A percentile compares a stretch with the other conserved stretches of the same genome.
These are phyloP conservation scores for Quiscalus mexicanus DNA, from an alignment of 2,113 vertebrate genomes.

Conservation along the genomic window DNA sequence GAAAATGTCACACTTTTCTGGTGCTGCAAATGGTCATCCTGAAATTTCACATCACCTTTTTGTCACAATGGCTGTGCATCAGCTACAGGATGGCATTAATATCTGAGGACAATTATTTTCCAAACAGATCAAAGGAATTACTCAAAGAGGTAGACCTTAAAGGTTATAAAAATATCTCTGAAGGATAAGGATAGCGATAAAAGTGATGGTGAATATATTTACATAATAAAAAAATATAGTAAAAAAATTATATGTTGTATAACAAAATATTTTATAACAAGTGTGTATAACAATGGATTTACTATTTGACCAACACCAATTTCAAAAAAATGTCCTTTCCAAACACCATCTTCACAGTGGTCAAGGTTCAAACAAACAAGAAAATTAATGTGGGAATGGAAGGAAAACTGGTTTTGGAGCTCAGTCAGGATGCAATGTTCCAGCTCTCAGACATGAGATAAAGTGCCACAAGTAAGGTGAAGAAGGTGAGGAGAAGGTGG, in stretches of 20 bases:
- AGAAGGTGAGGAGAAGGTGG: background rate
- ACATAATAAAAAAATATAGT: background rate
- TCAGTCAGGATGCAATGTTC: background rate
- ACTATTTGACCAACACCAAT: background rate
- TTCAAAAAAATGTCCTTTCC: background rate
- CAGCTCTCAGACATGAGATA: background rate
- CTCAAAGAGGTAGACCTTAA: background rate
- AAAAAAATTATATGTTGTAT: background rate
- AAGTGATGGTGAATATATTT: background rate
- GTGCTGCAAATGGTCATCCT: background rate
- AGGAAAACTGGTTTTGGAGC: background rate
- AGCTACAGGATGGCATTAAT: background rate
- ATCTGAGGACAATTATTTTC: background rate
- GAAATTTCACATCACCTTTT: background rate
- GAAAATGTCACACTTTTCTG: background rate
- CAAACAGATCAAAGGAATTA: background rate
- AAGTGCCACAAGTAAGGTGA: background rate
- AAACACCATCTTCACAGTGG: accelerated
- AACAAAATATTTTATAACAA: background rate
- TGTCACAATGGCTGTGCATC: background rate
- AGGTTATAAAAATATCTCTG: background rate
- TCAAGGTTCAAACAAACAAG: background rate
- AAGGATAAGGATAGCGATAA: background rate
- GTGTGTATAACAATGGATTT: background rate
- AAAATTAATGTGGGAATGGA: background rate